Evolutionary conservation across 37 sponge, comb jelly and placozoan genomes (phyloP).

Genomic region (Hexactinellida sp.): DNA sequence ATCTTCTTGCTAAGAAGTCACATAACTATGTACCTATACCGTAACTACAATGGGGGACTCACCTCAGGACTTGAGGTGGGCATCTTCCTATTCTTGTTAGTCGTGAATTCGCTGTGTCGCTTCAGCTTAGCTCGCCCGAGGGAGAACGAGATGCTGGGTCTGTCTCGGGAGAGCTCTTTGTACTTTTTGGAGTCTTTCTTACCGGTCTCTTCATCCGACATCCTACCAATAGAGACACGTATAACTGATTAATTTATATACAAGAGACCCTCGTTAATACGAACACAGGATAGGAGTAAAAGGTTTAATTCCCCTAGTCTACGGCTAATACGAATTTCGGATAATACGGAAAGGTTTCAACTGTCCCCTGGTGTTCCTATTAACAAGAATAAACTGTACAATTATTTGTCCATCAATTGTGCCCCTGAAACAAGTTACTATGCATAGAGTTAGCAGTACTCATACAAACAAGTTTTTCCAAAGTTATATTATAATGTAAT

Average conservation of each 20-base stretch:
- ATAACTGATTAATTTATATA: no score
- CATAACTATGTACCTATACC: neutral
- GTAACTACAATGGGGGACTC: neutral
- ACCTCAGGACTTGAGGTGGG: neutral
- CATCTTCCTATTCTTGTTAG: neutral
- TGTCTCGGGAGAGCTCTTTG: constrained; percentile 26
- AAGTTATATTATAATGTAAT: no score
- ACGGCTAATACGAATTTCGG: no score
- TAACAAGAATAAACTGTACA: no score
- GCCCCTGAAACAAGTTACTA: no score
- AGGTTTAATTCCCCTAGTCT: no score
- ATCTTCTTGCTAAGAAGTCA: neutral
- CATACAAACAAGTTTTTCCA: no score
- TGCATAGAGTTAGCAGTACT: no score
- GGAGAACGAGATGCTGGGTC: constrained; percentile 14
- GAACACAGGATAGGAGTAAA: neutral
- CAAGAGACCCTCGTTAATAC: neutral
- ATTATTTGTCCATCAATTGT: no score
- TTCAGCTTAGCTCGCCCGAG: neutral
- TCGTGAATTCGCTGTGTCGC: neutral
- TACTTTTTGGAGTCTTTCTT: neutral
- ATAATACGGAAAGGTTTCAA: no score
- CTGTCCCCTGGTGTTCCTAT: no score
- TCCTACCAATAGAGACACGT: no score
- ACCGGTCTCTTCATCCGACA: neutral